Percentiles rank a stretch among this genome's conserved stretches.
Evolutionary conservation across 1,140 invertebrate species (phyloP).

Genomic region (Cardiocondyla obscurior): DNA sequence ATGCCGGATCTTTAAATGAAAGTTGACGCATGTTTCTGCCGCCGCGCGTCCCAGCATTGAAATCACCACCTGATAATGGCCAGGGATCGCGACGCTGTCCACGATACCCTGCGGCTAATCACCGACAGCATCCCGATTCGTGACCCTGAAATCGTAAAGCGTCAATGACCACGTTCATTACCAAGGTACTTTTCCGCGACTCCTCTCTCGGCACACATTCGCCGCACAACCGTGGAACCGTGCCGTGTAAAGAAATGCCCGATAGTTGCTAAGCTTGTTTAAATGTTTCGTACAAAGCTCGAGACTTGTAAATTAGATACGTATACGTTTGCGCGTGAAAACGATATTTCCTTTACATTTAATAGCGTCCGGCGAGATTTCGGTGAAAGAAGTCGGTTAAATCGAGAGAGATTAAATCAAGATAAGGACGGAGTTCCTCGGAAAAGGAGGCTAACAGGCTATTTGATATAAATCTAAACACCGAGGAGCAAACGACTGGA

Average conservation of each 20-base stretch:
- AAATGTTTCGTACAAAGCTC: neutral
- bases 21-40: constrained; percentile 21
- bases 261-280: neutral
- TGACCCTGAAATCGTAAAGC: neutral
- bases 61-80: constrained; percentile 71
- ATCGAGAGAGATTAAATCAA: neutral
- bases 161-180: neutral
- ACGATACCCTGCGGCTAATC: neutral
- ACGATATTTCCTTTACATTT: neutral
- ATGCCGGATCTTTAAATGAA: constrained; percentile 33
- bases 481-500: neutral
- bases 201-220: neutral
- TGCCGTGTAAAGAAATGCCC: neutral
- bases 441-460: neutral
- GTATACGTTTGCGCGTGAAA: neutral
- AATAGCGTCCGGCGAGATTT: neutral
- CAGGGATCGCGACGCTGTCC: constrained; percentile 61
- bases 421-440: neutral
- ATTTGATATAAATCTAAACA: too few relatives aligned
- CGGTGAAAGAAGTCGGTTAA: neutral
- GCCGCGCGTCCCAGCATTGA: constrained; percentile 75
- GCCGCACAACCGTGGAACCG: neutral
- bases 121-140: neutral
- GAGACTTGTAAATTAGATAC: neutral
- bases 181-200: neutral